Evolutionary conservation across 2,113 vertebrate genomes (phyloP).

Genomic region (Brienomyrus longianalis): DNA sequence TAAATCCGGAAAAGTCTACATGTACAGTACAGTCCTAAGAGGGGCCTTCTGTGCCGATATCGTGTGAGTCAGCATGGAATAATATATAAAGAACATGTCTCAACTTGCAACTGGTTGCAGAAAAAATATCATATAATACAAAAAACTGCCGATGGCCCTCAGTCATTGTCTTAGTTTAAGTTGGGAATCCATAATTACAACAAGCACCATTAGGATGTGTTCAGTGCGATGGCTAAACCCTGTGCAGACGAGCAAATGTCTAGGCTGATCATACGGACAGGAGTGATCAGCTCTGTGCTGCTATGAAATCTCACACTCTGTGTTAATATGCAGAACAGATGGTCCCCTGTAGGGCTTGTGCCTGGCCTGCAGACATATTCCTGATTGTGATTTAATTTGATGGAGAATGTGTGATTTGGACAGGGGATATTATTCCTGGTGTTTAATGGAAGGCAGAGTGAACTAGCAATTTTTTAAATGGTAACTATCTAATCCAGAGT

Average conservation of each 20-base stretch:
- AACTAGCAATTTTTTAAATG: not conserved
- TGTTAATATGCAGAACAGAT: constrained; percentile 54
- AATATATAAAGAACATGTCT: not conserved
- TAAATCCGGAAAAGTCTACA: not conserved
- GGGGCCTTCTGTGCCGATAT: not conserved
- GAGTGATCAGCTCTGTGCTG: constrained; percentile 48
- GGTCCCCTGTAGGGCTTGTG: constrained; percentile 38
- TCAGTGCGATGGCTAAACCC: constrained; percentile 43
- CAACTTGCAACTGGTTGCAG: not conserved
- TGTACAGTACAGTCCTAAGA: not conserved
- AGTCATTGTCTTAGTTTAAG: constrained; percentile 34
- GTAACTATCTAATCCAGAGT: not conserved
- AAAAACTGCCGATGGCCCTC: constrained; percentile 3
- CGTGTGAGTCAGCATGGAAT: not conserved
- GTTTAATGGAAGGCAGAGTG: constrained; percentile 43
- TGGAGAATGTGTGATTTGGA: constrained; percentile 27
- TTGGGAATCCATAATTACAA: constrained; percentile 31
- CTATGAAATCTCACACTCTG: constrained; percentile 41
- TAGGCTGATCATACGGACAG: constrained; percentile 35
- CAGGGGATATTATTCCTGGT: constrained; percentile 30
- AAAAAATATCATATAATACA: not conserved
- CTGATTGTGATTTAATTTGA: constrained; percentile 57
- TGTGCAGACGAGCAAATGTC: constrained; percentile 38
- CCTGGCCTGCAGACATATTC: constrained; percentile 36
- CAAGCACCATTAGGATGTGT: constrained; percentile 29